These are phyloP conservation scores for Belonocnema kinseyi DNA, from an alignment of 1,140 invertebrate species.

Conservation along the genomic window DNA sequence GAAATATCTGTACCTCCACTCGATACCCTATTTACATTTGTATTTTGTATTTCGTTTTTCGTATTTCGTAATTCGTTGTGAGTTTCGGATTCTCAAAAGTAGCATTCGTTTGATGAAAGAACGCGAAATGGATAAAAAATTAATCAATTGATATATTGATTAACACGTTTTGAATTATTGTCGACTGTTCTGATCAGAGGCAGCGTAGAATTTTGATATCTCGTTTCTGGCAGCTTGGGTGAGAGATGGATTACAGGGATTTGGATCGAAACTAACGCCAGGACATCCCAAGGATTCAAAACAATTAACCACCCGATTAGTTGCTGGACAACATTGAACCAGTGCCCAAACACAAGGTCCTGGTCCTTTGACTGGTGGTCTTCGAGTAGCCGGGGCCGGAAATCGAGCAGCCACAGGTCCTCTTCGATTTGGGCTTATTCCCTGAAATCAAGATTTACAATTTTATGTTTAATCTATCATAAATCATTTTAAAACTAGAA, in stretches of 20 bases:
- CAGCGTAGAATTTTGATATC: conserved; percentile 71
- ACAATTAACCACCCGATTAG: conserved; percentile 74
- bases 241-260: conserved; percentile 78
- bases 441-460: conserved; percentile 41
- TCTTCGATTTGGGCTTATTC: conserved; percentile 50
- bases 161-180: too few relatives aligned
- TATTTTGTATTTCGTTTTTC: too few relatives aligned
- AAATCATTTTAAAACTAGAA: too few relatives aligned
- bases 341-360: conserved; percentile 81
- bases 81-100: background rate
- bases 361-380: conserved; percentile 63
- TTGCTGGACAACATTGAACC: conserved; percentile 79
- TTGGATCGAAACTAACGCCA: conserved; percentile 79
- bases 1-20: background rate
- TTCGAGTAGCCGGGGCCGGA: conserved; percentile 51
- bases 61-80: background rate
- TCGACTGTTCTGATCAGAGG: too few relatives aligned
- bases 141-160: too few relatives aligned
- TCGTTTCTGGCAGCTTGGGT: conserved; percentile 74
- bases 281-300: conserved; percentile 81
- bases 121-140: background rate
- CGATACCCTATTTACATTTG: conserved; percentile 1
- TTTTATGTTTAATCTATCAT: too few relatives aligned
- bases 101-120: background rate
- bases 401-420: conserved; percentile 55